Evolutionary conservation across 2,888 invertebrate genomes (phyloP).

Genomic region (Eudemis profundana): DNA sequence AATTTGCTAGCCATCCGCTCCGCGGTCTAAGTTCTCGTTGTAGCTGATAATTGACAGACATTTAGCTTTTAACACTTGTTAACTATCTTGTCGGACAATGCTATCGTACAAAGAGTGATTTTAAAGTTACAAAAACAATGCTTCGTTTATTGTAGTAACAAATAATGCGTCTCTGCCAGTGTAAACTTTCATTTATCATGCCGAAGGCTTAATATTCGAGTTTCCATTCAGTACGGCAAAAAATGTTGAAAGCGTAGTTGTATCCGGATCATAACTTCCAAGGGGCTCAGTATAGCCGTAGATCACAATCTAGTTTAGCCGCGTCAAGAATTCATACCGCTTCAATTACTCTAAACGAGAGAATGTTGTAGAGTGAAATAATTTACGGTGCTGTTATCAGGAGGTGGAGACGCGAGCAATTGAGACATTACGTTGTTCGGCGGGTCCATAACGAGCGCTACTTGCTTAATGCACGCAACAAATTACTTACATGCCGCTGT

Average conservation of each 20-base stretch:
- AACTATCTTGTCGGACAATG: neutral
- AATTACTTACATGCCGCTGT: constrained; percentile 47
- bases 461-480: constrained; percentile 60
- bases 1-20: constrained; percentile 47
- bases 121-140: constrained; percentile 21
- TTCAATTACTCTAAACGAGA: constrained; percentile 56
- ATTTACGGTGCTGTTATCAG: constrained; percentile 56
- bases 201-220: constrained; percentile 25
- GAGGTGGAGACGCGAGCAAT: constrained; percentile 55
- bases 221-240: constrained; percentile 20
- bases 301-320: constrained; percentile 37
- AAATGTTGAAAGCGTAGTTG: constrained; percentile 21
- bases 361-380: constrained; percentile 57
- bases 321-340: constrained; percentile 46
- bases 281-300: constrained; percentile 14
- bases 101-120: neutral
- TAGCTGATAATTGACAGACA: constrained; percentile 3
- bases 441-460: constrained; percentile 57
- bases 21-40: constrained; percentile 10
- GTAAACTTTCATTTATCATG: constrained; percentile 38
- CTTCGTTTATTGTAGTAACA: constrained; percentile 26
- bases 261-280: constrained; percentile 25
- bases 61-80: constrained; percentile 12
- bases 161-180: constrained; percentile 29
- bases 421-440: constrained; percentile 63